These are phyloP conservation scores for Nysson spinosus DNA, from an alignment of 2,888 invertebrate genomes.

Conservation along the genomic window DNA sequence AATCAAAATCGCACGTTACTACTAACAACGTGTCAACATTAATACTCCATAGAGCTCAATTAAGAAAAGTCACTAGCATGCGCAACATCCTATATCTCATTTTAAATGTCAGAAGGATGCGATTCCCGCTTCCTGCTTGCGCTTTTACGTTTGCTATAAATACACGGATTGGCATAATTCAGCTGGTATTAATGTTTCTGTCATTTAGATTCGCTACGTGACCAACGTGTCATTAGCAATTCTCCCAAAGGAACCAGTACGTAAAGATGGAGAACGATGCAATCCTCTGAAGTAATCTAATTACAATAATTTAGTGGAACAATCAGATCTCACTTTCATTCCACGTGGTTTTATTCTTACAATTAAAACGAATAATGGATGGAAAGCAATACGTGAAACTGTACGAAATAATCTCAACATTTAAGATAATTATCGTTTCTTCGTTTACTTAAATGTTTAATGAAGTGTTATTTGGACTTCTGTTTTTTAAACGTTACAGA, in stretches of 20 bases:
- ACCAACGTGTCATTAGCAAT: conserved; percentile 4
- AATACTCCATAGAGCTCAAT: background rate
- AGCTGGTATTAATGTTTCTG: conserved; percentile 9
- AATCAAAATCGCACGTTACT: background rate
- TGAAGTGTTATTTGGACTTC: too few relatives aligned
- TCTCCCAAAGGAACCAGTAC: conserved; percentile 1
- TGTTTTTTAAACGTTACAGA: too few relatives aligned
- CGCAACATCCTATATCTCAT: conserved; percentile 43
- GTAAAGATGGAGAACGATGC: conserved; percentile 11
- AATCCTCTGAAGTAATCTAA: conserved; percentile 33
- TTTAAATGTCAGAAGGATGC: conserved; percentile 26
- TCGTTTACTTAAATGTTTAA: too few relatives aligned
- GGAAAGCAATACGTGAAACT: background rate
- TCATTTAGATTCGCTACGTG: conserved; percentile 27
- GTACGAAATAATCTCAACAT: too few relatives aligned
- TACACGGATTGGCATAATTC: conserved; percentile 36
- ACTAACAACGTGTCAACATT: background rate
- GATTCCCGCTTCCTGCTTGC: conserved; percentile 22
- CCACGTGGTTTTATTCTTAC: background rate
- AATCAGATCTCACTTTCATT: conserved; percentile 13
- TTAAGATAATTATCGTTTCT: too few relatives aligned
- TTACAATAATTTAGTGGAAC: conserved; percentile 24
- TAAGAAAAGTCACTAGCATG: background rate
- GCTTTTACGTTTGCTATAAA: conserved; percentile 10
- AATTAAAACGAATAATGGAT: background rate